Conservation (phyloP, 92 coral and sea anemone genomes). For the Phenganax marumi region DNA sequence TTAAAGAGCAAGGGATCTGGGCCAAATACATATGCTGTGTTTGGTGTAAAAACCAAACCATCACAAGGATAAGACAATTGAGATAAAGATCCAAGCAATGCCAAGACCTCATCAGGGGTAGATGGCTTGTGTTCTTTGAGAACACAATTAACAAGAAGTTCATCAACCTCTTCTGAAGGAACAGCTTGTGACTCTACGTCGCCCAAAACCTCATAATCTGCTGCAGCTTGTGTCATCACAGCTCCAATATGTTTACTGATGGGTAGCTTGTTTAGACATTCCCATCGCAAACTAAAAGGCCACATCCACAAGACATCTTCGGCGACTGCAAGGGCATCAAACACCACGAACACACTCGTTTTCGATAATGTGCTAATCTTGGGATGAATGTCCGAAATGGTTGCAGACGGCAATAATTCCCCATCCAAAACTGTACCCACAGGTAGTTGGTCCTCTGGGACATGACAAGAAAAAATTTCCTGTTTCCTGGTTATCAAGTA, state of each 20-base stretch:
- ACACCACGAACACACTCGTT: conserved; percentile 11
- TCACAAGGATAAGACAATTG: conserved; percentile 15
- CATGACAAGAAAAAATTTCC: conserved; percentile 25
- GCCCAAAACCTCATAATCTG: neutral
- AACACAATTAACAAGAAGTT: neutral
- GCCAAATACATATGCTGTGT: conserved; percentile 15
- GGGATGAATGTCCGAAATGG: conserved; percentile 18
- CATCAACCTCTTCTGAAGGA: neutral
- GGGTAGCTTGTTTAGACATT: neutral
- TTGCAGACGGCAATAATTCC: conserved; percentile 24
- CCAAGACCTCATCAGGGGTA: neutral
- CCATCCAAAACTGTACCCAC: conserved; percentile 20
- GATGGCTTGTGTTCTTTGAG: conserved; percentile 17
- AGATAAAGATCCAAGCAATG: neutral
- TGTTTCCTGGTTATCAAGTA: conserved; percentile 19
- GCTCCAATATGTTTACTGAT: conserved; percentile 5
- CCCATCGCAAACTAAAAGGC: conserved; percentile 14
- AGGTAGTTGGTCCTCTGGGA: conserved; percentile 1
- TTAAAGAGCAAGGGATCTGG: conserved; percentile 34
- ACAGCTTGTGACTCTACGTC: neutral
- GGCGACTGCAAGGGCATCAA: conserved; percentile 25
- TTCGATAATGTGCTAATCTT: neutral
- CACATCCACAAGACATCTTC: conserved; percentile 29
- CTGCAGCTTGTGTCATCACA: conserved; percentile 18
- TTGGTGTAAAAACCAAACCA: conserved; percentile 36